Evolutionary conservation across 2,888 invertebrate genomes (phyloP), one percentile per base, ranked within the genome.

Genomic region (Eupithecia pulchellata): DNA sequence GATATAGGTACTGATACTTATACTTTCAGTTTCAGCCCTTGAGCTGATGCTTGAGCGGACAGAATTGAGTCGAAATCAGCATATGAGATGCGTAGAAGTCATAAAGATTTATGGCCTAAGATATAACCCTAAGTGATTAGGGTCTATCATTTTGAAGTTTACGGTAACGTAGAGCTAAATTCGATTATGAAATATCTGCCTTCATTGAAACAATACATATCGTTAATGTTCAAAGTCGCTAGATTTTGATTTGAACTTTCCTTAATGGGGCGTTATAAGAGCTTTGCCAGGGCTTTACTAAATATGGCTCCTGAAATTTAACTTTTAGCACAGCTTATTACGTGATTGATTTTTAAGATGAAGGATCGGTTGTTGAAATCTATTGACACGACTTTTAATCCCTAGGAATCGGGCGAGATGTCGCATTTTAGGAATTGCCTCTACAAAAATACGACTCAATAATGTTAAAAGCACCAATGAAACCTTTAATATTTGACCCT

Each of bases 111-210:
- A 74, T 64, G 66, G 69, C 67, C 69, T 63, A 66, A 69, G 64
- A 69, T 72, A 72, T 72, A 66, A 71, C 62, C 65, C 63, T 67
- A 68, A 75, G 75, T 75, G 77, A 77, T 74, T 77, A 72, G 69
- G 47, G 65, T 69, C 64, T 64, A 68, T 68, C 67, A 68, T 34
- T 42, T 71, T 68, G 42, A 63, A 69, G 68, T 68, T 66, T 62
- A 62, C 61, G 67, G 64, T 39, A 63, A 34, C 11, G 30, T 34
- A 65, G 20, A 61, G 42, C 42, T 65, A 52, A 47, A 30, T 68
- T 34, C 55, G 39, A 60, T 60, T 55, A 68, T 71, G 14, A 47
- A 66, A 57, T 66, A 62, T 5, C 20, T 57, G 14, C 30, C 36
- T 60, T 27, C 29, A n/a, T 25, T 64, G 52, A 64, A 47, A 64